Percentiles rank a stretch among this genome's conserved stretches.
Evolutionary conservation across 2,113 vertebrate species (phyloP).

Genomic region (Lasiurus cinereus): DNA sequence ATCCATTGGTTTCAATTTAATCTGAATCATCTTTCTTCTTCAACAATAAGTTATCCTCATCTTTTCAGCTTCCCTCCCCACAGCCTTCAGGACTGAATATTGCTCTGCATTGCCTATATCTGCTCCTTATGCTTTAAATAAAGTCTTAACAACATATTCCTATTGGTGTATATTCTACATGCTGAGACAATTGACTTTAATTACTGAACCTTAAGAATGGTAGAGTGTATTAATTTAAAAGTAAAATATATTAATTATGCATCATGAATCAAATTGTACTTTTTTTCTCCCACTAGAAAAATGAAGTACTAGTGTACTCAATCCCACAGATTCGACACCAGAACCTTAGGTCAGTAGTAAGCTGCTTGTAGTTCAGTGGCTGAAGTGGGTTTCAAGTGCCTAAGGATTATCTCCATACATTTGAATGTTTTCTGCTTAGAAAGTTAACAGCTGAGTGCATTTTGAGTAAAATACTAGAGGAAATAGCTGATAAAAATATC

Average conservation of each 20-base stretch:
- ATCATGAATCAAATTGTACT: not conserved
- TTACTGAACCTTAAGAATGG: not conserved
- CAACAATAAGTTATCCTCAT: not conserved
- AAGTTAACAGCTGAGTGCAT: constrained; percentile 78
- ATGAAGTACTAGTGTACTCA: not conserved
- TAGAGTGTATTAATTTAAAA: not conserved
- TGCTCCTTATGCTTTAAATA: not conserved
- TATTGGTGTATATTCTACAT: not conserved
- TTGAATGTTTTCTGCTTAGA: constrained; percentile 70
- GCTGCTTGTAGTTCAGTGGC: not conserved
- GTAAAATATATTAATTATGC: not conserved
- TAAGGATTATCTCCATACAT: constrained; percentile 64
- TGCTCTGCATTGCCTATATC: not conserved
- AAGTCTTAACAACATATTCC: not conserved
- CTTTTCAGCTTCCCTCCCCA: not conserved
- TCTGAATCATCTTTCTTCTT: not conserved
- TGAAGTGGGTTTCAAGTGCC: constrained; percentile 75
- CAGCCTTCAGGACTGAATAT: not conserved
- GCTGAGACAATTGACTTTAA: not conserved
- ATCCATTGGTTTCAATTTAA: not conserved
- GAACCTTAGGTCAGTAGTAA: not conserved
- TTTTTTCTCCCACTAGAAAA: not conserved
- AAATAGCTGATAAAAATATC: constrained; percentile 78
- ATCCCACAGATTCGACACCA: not conserved
- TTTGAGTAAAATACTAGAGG: constrained; percentile 81